A percentile compares a stretch with the other conserved stretches of the same genome.
Evolutionary conservation across 2,888 invertebrate species (phyloP).

Genomic region (Apamea anceps): DNA sequence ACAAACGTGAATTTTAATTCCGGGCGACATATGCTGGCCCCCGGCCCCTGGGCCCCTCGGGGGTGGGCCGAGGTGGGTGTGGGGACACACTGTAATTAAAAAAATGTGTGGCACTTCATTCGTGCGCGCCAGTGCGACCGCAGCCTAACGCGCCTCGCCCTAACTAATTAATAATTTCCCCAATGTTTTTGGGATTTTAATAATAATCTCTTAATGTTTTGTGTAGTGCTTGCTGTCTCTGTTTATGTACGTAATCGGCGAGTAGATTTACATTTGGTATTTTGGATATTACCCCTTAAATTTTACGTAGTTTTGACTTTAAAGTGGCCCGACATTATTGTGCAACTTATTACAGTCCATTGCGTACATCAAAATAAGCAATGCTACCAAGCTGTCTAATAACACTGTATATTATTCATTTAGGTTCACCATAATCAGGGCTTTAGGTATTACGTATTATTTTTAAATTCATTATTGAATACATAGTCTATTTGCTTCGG

Average conservation of each 20-base stretch:
- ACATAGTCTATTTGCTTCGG: too few relatives aligned
- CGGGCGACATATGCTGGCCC: slow-evolving; percentile 84
- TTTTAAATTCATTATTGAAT: neutral
- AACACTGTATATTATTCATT: neutral
- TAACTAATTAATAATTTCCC: slow-evolving; percentile 84
- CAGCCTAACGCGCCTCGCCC: slow-evolving; percentile 75
- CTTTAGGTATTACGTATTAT: neutral
- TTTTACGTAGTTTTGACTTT: slow-evolving; percentile 3
- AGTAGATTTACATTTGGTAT: slow-evolving; percentile 26
- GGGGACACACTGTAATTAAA: slow-evolving; percentile 84
- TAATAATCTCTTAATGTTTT: slow-evolving; percentile 78
- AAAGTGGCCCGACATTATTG: neutral
- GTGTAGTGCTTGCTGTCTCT: slow-evolving; percentile 43
- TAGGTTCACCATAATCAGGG: neutral
- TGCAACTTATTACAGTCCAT: neutral
- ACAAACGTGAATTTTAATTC: slow-evolving; percentile 87
- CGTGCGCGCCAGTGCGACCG: slow-evolving; percentile 79
- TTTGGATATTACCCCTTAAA: neutral
- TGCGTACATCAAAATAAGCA: neutral
- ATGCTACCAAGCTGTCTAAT: neutral
- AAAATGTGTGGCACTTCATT: slow-evolving; percentile 89
- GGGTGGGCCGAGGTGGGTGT: slow-evolving; percentile 60
- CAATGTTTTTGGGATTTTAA: slow-evolving; percentile 81
- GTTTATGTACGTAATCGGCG: slow-evolving; percentile 54
- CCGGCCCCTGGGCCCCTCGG: slow-evolving; percentile 53